Base-by-base conservation (phyloP, 2,888 invertebrate genomes). In the Tridacna crocea region DNA sequence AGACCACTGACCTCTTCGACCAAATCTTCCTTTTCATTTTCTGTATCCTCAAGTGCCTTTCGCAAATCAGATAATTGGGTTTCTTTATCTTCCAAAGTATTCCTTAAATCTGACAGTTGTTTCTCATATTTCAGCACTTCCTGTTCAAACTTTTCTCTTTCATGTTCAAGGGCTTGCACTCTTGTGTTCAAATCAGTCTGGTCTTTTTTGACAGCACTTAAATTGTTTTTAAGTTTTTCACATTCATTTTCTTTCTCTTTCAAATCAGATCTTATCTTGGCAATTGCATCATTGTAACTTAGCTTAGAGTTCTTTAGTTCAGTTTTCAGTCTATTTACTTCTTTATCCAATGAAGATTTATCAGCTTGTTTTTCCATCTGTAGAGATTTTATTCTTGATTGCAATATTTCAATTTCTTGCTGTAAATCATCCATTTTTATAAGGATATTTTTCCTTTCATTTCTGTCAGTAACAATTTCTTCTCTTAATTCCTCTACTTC, bases 1-100 rank as follows among this genome's bases (percentile, higher is more conserved):
- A 87, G 72, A 19, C 72, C 58, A 24, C 78, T 72, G 17, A 87
- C 27, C 72, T 84, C 84, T 26, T 87, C 87, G 74, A 78, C 80
- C 24, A 87, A 60, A n/a, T 87, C 87, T n/a, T 87, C 84, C 55
- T 82, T 82, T 48, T 87, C 84, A 77, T 48, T 76, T 63, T 87
- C 87, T 2, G 87, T 87, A 15, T 87, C 84, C 36, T 80, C 84
- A 24, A 87, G 61, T 26, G 82, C 77, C 58, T 58, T 79, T 55
- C 77, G 72, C n/a, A 87, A 68, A 70, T 84, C 87, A 26, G 48
- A 24, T 8, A 84, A 36, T 46, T 87, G 79, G 24, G 63, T 68
- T 70, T 87, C 84, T 58, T 84, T 87, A 36, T 65, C 66, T n/a
- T 84, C 79, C n/a, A 87, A 66, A 51, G 36, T 70, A 51, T 74